Base-by-base conservation (phyloP, 1,140 invertebrate species). In the Drosophila nigromelanica region DNA sequence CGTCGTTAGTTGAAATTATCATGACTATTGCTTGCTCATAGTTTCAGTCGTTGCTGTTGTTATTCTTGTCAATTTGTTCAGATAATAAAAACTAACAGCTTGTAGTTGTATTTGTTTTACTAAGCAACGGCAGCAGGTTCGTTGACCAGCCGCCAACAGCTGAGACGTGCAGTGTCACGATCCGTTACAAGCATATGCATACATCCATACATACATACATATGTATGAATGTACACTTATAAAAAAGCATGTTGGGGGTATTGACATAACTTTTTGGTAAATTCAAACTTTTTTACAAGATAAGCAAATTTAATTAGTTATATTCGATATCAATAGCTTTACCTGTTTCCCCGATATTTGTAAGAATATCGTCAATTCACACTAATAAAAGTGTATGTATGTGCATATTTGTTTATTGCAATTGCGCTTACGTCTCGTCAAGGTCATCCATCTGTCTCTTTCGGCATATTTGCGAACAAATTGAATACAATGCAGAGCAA, bases 61-160 rank as follows among this genome's bases (percentile, higher is more conserved):
- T 74, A 51, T 50, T 73, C 60, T 70, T 74, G 78, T 70, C 56
- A 61, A 70, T 76, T 69, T 76, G 62, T 66, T 67, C 21, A 80
- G 78, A 80, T 76, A 80, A 76, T 69, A 80, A 73, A 81, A 73
- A 74, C 70, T 77, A 77, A 74, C 74, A 77, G 66, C 37, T 77
- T 69, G 64, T 73, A 59, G 40, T 69, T 69, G 70, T 78, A 67
- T 61, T 67, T 70, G 61, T 73, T 71, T 27, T 78, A 59, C 63
- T 61, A 54, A 68, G 48, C 42, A 76, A 66, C 21, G 14, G 59
- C 45, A 61, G 55, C 58, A 81, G 58, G 79, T 81, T 81, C 74
- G 70, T 75, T 82, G 79, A 81, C 79, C 79, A 77, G 71, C 33
- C 37, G 55, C 10, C 27, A 64, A 56, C 50, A 54, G 40, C 58